phyloP scores from a whole-genome alignment of 2,797 vertebrate species.

The Neosilurus hyrtlii region DNA sequence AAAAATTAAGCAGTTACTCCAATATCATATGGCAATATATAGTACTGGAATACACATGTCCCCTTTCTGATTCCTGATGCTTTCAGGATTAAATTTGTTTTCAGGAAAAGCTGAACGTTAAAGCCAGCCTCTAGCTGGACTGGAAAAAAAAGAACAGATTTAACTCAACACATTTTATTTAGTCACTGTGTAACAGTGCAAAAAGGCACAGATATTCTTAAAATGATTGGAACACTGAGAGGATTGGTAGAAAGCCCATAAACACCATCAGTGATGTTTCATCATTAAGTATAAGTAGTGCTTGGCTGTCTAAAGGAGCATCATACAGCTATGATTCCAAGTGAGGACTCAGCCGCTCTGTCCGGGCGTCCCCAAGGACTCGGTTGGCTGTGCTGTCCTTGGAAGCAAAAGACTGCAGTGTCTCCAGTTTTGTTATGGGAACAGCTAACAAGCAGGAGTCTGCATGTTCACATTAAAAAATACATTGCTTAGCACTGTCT shows the following conservation, averaged over 20 bases:
- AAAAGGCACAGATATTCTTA: neutral
- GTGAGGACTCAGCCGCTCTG: constrained; percentile 15
- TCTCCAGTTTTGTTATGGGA: constrained; percentile 18
- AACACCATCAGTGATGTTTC: neutral
- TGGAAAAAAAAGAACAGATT: neutral
- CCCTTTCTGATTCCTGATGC: neutral
- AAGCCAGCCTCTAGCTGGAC: neutral
- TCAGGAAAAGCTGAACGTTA: neutral
- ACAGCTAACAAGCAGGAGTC: constrained; percentile 23
- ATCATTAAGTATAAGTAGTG: constrained; percentile 6
- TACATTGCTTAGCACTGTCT: neutral
- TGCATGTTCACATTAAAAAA: constrained; percentile 12
- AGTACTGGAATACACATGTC: too few relatives aligned
- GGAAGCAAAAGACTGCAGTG: constrained; percentile 24
- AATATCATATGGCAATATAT: neutral
- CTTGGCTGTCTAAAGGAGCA: neutral
- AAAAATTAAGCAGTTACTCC: neutral
- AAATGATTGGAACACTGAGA: neutral
- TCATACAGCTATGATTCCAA: neutral
- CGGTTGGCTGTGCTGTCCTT: constrained; percentile 10
- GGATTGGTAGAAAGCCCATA: neutral
- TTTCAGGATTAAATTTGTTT: neutral
- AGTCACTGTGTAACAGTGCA: neutral
- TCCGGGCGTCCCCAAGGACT: constrained; percentile 21
- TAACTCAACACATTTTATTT: neutral